phyloP scores from a whole-genome alignment of 1,140 invertebrate species.

The Archegozetes longisetosus region DNA sequence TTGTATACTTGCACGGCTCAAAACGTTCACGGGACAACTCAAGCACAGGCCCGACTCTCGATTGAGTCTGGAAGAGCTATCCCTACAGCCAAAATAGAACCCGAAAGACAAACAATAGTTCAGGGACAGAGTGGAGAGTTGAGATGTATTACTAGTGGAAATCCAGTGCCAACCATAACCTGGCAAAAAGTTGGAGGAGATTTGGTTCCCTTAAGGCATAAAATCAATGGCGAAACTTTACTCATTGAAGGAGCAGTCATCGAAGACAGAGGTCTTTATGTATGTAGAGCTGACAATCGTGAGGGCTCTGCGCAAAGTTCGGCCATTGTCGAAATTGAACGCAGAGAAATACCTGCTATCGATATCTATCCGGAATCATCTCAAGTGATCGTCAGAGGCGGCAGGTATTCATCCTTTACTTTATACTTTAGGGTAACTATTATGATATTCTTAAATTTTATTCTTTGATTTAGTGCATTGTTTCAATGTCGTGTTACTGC shows the following conservation, averaged over 20 bases:
- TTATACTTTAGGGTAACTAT: not conserved
- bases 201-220: constrained; percentile 28
- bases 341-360: constrained; percentile 55
- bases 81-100: constrained; percentile 39
- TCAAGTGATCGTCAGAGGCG: constrained; percentile 43
- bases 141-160: constrained; percentile 49
- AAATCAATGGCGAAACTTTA: constrained; percentile 18
- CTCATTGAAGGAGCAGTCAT: constrained; percentile 38
- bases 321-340: constrained; percentile 64
- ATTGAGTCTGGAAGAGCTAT: constrained; percentile 22
- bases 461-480: constrained; percentile 33
- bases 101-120: constrained; percentile 48
- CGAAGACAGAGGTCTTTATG: constrained; percentile 58
- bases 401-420: constrained; percentile 24
- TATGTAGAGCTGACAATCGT: constrained; percentile 46
- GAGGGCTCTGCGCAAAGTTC: constrained; percentile 42
- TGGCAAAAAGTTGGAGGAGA: constrained; percentile 59
- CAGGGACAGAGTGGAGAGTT: constrained; percentile 60
- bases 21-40: constrained; percentile 26
- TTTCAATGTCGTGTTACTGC: constrained; percentile 56
- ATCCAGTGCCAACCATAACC: constrained; percentile 47
- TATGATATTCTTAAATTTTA: not conserved
- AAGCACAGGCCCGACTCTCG: constrained; percentile 31
- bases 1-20: constrained; percentile 59
- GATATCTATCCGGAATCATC: constrained; percentile 52